Conservation (phyloP, 2,113 vertebrate species). For the Ginglymostoma cirratum region DNA sequence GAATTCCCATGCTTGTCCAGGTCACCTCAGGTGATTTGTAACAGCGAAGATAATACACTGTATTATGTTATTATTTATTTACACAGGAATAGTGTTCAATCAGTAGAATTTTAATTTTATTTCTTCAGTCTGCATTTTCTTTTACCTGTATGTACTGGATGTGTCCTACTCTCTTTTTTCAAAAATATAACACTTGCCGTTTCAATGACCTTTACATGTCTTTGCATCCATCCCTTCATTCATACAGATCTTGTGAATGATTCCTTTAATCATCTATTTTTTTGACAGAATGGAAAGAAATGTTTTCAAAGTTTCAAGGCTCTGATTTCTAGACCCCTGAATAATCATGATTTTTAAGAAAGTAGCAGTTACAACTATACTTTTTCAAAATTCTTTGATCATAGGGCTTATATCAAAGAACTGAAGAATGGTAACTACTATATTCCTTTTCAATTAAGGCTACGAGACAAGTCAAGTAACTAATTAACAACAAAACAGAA, state of each 20-base stretch:
- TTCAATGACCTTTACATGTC: neutral
- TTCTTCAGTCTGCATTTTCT: neutral
- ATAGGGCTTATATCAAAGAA: neutral
- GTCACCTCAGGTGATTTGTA: neutral
- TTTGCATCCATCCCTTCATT: neutral
- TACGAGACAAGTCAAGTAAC: neutral
- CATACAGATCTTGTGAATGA: neutral
- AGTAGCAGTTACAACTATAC: neutral
- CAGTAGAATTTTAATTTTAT: neutral
- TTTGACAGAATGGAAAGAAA: neutral
- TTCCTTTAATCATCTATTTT: neutral
- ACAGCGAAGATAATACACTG: neutral
- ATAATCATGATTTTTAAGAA: neutral
- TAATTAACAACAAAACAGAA: neutral
- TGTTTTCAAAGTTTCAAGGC: neutral
- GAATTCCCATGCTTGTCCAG: neutral
- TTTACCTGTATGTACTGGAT: neutral
- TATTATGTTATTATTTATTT: neutral
- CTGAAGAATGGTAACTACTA: neutral
- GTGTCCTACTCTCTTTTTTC: neutral
- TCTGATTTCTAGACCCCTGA: neutral
- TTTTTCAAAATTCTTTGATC: neutral
- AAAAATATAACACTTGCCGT: neutral
- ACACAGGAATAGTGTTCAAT: neutral
- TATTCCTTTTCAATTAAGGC: neutral